Percentiles rank a stretch among this genome's conserved stretches.
Conservation (phyloP, 2,888 invertebrate genomes). For the Girardia tigrina region DNA sequence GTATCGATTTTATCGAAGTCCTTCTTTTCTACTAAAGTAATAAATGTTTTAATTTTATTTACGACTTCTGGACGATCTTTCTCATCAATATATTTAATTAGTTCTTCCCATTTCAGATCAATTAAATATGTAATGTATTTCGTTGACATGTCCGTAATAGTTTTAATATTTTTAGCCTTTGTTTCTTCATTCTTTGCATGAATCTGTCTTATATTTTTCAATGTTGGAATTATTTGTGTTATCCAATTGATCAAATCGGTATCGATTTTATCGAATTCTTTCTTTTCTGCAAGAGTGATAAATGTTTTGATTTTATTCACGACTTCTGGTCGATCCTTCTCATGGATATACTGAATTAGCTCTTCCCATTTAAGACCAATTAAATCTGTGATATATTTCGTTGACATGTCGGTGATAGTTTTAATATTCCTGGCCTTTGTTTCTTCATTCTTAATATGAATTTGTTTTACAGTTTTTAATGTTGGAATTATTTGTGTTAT, state of each 20-base stretch:
- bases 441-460: background rate
- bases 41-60: background rate
- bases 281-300: background rate
- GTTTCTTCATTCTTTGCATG: background rate
- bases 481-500: background rate
- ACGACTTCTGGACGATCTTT: background rate
- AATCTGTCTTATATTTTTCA: background rate
- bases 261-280: background rate
- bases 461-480: background rate
- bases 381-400: background rate
- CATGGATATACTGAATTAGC: background rate
- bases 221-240: background rate
- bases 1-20: background rate
- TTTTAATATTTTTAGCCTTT: background rate
- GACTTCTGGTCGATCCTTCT: background rate
- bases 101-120: background rate
- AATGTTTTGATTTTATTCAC: slow-evolving; percentile 8
- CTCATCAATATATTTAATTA: background rate
- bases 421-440: background rate
- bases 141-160: background rate
- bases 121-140: background rate
- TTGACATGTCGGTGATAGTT: background rate
- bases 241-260: background rate
- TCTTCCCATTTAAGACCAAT: background rate
- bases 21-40: background rate